These are phyloP conservation scores for Perca schrenkii DNA, from an alignment of 2,113 vertebrate genomes.

Conservation along the genomic window DNA sequence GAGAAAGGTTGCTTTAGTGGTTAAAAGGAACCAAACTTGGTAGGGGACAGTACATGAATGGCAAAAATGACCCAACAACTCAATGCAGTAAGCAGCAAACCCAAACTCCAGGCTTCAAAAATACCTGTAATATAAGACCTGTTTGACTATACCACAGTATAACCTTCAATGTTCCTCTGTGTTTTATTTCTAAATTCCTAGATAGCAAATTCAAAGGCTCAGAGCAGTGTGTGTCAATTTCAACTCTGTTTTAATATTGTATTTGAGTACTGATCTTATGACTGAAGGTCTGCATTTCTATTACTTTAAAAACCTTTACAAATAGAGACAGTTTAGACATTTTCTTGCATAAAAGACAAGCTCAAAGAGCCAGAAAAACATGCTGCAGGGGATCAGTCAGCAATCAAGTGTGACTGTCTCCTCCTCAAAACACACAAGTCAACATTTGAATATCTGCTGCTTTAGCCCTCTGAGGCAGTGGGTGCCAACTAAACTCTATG, in stretches of 20 bases:
- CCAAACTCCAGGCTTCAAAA: neutral
- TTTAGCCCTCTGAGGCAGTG: conserved; percentile 44
- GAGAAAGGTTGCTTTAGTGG: neutral
- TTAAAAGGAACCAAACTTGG: neutral
- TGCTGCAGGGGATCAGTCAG: conserved; percentile 50
- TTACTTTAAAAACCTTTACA: conserved; percentile 1
- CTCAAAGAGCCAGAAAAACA: conserved; percentile 49
- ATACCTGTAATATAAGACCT: neutral
- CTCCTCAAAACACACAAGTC: conserved; percentile 46
- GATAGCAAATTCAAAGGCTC: neutral
- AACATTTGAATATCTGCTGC: conserved; percentile 40
- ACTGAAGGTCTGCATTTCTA: neutral
- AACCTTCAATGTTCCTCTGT: neutral
- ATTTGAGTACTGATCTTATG: neutral
- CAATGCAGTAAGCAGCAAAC: neutral
- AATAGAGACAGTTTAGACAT: conserved; percentile 24
- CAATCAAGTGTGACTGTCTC: conserved; percentile 49
- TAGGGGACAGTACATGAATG: neutral
- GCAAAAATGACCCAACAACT: neutral
- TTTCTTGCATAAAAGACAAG: conserved; percentile 32
- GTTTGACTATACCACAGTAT: neutral
- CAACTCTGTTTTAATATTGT: conserved; percentile 2
- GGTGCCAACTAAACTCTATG: conserved; percentile 43
- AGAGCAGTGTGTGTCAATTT: neutral
- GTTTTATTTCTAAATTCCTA: neutral